These are phyloP conservation scores for Sphaeridia pumilis DNA, from an alignment of 2,888 invertebrate species.

Conservation along the genomic window DNA sequence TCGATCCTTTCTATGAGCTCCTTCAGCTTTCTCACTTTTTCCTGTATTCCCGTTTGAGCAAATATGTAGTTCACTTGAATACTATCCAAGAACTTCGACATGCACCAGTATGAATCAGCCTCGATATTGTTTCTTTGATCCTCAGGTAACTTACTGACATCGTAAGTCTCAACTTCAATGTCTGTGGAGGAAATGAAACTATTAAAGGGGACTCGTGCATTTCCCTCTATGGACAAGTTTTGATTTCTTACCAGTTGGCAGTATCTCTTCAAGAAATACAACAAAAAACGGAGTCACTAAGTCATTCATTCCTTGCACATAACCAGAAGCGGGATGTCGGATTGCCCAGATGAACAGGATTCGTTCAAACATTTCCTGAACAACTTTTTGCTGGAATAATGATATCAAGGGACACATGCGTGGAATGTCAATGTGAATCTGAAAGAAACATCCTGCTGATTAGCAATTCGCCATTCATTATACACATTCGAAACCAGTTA, in stretches of 20 bases:
- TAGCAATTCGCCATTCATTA: too few relatives aligned
- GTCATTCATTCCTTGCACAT: constrained; percentile 97
- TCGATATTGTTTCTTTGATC: constrained; percentile 77
- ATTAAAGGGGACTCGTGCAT: too few relatives aligned
- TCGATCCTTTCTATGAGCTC: constrained; percentile 93
- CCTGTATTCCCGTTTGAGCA: constrained; percentile 98
- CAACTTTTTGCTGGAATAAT: constrained; percentile 87
- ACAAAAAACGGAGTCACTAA: constrained; percentile 99
- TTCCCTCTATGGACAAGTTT: too few relatives aligned
- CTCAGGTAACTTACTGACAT: constrained; percentile 63
- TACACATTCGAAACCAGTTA: too few relatives aligned
- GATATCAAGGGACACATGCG: constrained; percentile 96
- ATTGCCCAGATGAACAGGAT: constrained; percentile 99
- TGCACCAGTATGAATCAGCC: constrained; percentile 98
- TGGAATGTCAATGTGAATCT: constrained; percentile 98
- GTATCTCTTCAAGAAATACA: constrained; percentile 90
- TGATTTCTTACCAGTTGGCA: constrained; percentile 48
- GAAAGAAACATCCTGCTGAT: constrained; percentile 37
- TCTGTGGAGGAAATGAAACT: constrained; percentile 40
- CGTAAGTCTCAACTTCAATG: constrained; percentile 76
- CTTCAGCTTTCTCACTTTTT: constrained; percentile 90
- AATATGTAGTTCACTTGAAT: constrained; percentile 99
- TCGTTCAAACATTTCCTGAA: constrained; percentile 93
- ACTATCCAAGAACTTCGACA: constrained; percentile 92
- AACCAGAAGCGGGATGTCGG: constrained; percentile 96